These are phyloP conservation scores for Pediacus dermestoides DNA, from an alignment of 2,888 invertebrate species.

Conservation along the genomic window DNA sequence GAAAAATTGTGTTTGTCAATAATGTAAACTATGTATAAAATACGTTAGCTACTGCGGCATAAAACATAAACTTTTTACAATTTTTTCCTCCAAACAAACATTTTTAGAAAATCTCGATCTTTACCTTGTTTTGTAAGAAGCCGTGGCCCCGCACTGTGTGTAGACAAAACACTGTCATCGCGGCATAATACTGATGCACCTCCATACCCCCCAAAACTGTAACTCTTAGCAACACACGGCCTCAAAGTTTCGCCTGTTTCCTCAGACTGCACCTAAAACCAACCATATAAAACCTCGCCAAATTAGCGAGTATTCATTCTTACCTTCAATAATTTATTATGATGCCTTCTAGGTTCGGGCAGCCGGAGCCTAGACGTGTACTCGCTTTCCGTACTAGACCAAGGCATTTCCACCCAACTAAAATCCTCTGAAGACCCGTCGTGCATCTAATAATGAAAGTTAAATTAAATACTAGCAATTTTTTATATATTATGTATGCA, in stretches of 20 bases:
- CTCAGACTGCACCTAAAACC: slow-evolving; percentile 55
- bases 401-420: slow-evolving; percentile 51
- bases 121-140: slow-evolving; percentile 76
- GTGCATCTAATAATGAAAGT: slow-evolving; percentile 38
- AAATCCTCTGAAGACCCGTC: slow-evolving; percentile 53
- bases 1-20: too few species aligned
- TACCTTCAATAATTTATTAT: slow-evolving; percentile 54
- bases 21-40: too few species aligned
- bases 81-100: too few species aligned
- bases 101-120: too few species aligned
- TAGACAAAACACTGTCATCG: slow-evolving; percentile 63
- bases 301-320: slow-evolving; percentile 11
- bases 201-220: slow-evolving; percentile 84
- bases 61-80: too few species aligned
- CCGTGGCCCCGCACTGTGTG: slow-evolving; percentile 60
- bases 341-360: slow-evolving; percentile 51
- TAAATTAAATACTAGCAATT: slow-evolving; percentile 10
- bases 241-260: slow-evolving; percentile 51
- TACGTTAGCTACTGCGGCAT: too few species aligned
- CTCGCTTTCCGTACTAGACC: slow-evolving; percentile 58
- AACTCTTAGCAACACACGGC: slow-evolving; percentile 72
- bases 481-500: too few species aligned
- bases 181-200: slow-evolving; percentile 53
- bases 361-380: slow-evolving; percentile 44
- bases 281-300: slow-evolving; percentile 4